phyloP scores from a whole-genome alignment of 1,140 invertebrate genomes.

The Drosophila navojoa region DNA sequence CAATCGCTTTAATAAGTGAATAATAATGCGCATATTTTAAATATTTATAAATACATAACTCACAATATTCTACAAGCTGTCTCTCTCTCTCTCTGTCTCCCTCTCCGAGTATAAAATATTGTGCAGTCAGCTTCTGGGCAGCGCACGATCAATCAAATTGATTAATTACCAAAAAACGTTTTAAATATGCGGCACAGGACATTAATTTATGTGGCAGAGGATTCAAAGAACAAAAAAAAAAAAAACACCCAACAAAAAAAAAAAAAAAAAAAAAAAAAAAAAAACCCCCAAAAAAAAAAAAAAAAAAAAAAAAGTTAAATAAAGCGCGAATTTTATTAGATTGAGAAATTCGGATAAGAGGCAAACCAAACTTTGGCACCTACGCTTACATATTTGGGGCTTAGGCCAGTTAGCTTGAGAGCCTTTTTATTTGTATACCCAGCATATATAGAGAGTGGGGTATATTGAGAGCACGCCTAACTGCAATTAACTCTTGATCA shows the following conservation, averaged over 20 bases:
- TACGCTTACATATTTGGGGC: conserved; percentile 8
- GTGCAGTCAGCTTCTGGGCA: conserved; percentile 49
- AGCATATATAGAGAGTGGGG: background rate
- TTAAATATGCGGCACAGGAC: conserved; percentile 64
- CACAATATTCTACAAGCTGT: conserved; percentile 43
- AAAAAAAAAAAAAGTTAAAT: background rate
- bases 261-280: background rate
- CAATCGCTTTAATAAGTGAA: conserved; percentile 65
- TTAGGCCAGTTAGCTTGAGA: conserved; percentile 40
- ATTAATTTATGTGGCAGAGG: conserved; percentile 62
- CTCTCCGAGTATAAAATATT: conserved; percentile 27
- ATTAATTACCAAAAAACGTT: conserved; percentile 74
- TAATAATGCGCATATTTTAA: conserved; percentile 71
- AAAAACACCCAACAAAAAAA: no score
- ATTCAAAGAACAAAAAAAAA: background rate
- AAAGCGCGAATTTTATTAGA: conserved; percentile 34
- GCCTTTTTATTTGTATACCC: conserved; percentile 22
- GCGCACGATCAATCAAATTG: conserved; percentile 77
- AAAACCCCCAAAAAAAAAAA: no score
- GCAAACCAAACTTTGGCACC: conserved; percentile 7
- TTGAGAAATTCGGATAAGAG: conserved; percentile 21
- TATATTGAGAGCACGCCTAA: no score
- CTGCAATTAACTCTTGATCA: no score
- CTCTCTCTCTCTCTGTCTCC: background rate
- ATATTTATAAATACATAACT: conserved; percentile 68